phyloP scores from a whole-genome alignment of 2,113 vertebrate species.

The Macaca fascicularis region T2T-MFA8v1.1 NC_088392.1:40706001-40706500 shows the following conservation, averaged over 20 bases:
- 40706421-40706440: neutral
- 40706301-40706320: neutral
- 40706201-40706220: neutral
- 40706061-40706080: neutral
- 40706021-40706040: neutral
- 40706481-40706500: neutral
- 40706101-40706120: neutral
- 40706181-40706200: accelerated
- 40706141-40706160: neutral
- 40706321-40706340: neutral
- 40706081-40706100: neutral
- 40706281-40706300: neutral
- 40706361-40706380: neutral
- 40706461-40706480: neutral
- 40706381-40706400: neutral
- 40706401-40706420: neutral
- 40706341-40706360: neutral
- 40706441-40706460: neutral
- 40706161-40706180: neutral
- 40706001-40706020: neutral
- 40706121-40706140: neutral
- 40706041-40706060: neutral
- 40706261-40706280: neutral
- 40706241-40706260: neutral
- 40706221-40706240: neutral